Conservation (phyloP, 30 jellyfish, hydroid and myxozoan genomes). For the Catostylus mosaicus region DNA sequence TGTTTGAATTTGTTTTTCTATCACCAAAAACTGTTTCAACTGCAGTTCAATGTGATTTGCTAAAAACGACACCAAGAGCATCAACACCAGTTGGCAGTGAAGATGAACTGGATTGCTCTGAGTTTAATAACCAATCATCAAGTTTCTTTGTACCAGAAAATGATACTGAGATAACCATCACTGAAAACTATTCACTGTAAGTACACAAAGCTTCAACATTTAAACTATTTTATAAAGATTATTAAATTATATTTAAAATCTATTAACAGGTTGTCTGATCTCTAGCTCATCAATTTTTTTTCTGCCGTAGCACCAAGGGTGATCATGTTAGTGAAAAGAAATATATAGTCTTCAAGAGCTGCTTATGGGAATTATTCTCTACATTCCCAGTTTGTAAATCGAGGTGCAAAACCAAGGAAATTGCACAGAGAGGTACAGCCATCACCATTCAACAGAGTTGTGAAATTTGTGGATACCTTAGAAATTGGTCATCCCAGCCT, state of each 20-base stretch:
- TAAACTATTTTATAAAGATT: too few relatives aligned
- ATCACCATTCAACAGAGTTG: slow-evolving; percentile 1
- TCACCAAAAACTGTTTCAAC: background rate
- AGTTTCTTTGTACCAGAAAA: background rate
- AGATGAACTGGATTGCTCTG: background rate
- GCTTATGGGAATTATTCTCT: slow-evolving; percentile 23
- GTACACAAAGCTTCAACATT: background rate
- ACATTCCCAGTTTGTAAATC: slow-evolving; percentile 15
- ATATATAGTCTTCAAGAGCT: slow-evolving; percentile 22
- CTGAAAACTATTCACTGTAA: slow-evolving; percentile 5
- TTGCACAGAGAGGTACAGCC: slow-evolving; percentile 11
- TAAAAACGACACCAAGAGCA: slow-evolving; percentile 2
- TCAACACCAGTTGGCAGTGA: slow-evolving; percentile 22
- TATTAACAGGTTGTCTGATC: too few relatives aligned
- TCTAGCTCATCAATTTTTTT: background rate
- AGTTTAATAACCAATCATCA: background rate
- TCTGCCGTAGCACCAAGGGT: background rate
- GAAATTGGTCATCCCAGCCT: slow-evolving; percentile 36
- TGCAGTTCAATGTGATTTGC: slow-evolving; percentile 13
- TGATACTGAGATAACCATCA: background rate
- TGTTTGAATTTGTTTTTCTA: too few relatives aligned
- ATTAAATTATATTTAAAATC: too few relatives aligned
- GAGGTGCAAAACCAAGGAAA: slow-evolving; percentile 1
- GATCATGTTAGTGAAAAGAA: slow-evolving; percentile 21
- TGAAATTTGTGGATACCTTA: slow-evolving; percentile 1